Conservation (phyloP, 2,797 vertebrate genomes). For the Clarias platycephalus region DNA sequence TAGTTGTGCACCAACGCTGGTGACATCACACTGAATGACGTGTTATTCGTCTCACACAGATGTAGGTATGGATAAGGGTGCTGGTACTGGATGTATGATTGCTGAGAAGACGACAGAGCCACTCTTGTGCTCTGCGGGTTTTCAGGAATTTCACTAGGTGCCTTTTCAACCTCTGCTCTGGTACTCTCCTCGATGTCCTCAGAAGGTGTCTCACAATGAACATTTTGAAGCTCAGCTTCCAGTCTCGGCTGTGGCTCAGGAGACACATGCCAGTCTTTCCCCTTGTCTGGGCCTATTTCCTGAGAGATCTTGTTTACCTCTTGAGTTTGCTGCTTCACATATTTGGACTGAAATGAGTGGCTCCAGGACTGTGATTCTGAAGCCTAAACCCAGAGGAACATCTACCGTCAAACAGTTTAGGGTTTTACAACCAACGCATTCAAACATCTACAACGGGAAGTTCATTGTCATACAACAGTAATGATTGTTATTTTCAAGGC, state of each 20-base stretch:
- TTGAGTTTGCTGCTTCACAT: constrained; percentile 85
- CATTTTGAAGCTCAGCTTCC: constrained; percentile 84
- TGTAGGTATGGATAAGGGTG: constrained; percentile 92
- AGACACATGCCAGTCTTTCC: constrained; percentile 83
- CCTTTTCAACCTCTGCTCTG: constrained; percentile 77
- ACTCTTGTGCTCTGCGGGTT: constrained; percentile 85
- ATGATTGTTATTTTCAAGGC: constrained; percentile 23
- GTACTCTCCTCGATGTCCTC: constrained; percentile 74
- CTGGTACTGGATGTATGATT: constrained; percentile 96
- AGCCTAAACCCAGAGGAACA: constrained; percentile 83
- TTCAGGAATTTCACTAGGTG: constrained; percentile 81
- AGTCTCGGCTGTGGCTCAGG: constrained; percentile 73
- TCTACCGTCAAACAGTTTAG: constrained; percentile 64
- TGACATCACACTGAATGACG: constrained; percentile 89
- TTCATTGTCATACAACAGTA: constrained; percentile 49
- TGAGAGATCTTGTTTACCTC: constrained; percentile 85
- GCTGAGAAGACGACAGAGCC: constrained; percentile 89
- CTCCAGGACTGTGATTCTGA: constrained; percentile 91
- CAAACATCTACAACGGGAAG: constrained; percentile 47
- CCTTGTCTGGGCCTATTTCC: constrained; percentile 87
- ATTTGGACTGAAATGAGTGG: constrained; percentile 90
- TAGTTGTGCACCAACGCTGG: constrained; percentile 94
- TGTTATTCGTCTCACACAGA: constrained; percentile 89
- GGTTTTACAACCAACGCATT: constrained; percentile 50
- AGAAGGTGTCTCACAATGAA: constrained; percentile 77